Base-by-base conservation (phyloP, 2,113 vertebrate genomes). In the Equus quagga region DNA sequence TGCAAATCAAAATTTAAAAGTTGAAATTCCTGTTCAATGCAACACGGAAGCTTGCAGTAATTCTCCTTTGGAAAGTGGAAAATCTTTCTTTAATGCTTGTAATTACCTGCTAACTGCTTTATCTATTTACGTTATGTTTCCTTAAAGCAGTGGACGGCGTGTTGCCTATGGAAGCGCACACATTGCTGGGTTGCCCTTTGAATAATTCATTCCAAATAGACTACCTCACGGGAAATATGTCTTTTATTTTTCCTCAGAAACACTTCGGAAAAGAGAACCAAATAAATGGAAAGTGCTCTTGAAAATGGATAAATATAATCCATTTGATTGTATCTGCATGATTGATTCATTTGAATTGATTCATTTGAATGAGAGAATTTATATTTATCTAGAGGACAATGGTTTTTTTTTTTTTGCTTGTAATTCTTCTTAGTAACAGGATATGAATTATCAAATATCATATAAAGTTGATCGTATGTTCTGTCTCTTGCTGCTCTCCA, bases 141-240 rank as follows among this genome's bases (percentile, higher is more conserved):
- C 26, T 58, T 51, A 70, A 72, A 58, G 70, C 31, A 44, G 41
- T 67, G 6, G 46, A 93, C 46, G 21, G 78, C 62, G 11, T 51
- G 44, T 93, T 90, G 19, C 54, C 60, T 78, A 58, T 13, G 19
- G 19, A 94, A 73, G 70, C 41, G 4, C 33, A 51, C 18, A 18
- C n/a, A 82, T 18, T 31, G n/a, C 60, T 69, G 46, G 24, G 28
- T 31, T 76, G 18, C 24, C 60, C 91, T 95, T 88, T 72, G 78
- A 88, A 91, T 86, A 91, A 90, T 86, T 96, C 28, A 89, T 96
- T 94, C 49, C 49, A 92, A 91, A 88, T 8, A 73, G 81, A 96
- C 24, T 84, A 41, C 51, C n/a, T 91, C 26, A 70, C 81, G n/a
- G 49, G 49, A 88, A 87, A 62, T 65, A 31, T 13, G 5, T 80